Base-by-base conservation (phyloP, 2,113 vertebrate genomes). In the Anser cygnoides region DNA sequence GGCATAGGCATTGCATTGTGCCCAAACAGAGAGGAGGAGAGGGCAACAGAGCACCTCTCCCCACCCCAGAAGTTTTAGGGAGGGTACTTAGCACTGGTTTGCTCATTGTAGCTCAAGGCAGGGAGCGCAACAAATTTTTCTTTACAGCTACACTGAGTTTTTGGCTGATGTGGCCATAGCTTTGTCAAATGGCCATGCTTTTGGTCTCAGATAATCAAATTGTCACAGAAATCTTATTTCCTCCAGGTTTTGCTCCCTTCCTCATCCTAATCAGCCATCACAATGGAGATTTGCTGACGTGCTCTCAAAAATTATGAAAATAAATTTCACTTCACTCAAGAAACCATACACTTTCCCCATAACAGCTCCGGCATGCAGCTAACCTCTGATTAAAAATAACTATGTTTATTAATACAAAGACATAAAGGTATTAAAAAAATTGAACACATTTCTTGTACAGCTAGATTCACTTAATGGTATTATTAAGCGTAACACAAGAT, bases 1-100 rank as follows among this genome's bases (percentile, higher is more conserved):
- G 57, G 37, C 13, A 29, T 1, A 11, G 33, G n/a, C 5, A 37
- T 2, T 21, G 9, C 3, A 3, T 5, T 50, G 61, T 33, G 21
- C 28, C 77, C 39, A 77, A 71, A 10, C 0, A 1, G n/a, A 22
- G 77, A 18, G 28, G 23, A 77, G 21, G 19, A 46, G 62, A 57
- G 9, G 10, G 18, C 1, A 37, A 18, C 7, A 46, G 62, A 43
- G 10, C 13, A 16, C 31, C 29, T 65, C 37, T 11, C 17, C 14
- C 26, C 37, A 29, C 11, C 17, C 20, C 46, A 49, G 46, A 26
- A 20, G 49, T 49, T 21, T 22, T 22, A 19, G 50, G 50, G 26
- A 41, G 12, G 41, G 29, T 49, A n/a, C 49, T 43, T 21, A n/a
- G 29, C 41, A 13, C 22, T 16, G 17, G 9, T 25, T 23, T 18